Evolutionary conservation across 2,797 vertebrate species (phyloP), one percentile per base, ranked within the genome.

Genomic region (Tauraco hartlaubi): DNA sequence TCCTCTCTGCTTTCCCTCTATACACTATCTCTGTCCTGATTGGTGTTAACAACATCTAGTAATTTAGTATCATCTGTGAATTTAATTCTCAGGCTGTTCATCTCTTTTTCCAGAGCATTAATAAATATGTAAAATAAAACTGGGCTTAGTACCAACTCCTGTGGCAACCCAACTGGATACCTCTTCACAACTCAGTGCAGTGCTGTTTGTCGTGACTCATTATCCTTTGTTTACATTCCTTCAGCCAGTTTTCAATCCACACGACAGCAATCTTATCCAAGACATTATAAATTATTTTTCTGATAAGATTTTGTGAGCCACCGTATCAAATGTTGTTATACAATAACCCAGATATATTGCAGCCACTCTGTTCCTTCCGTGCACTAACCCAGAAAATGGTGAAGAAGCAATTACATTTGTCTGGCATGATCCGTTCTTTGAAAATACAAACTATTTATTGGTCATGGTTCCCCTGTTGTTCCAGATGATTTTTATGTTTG

Each of bases 51-150:
- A 63, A 6, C 23, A 73, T 44, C 62, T 51, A 90, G 37, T 77
- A 80, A 90, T 83, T 77, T 64, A 85, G 26, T 56, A 73, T 68
- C 69, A 79, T 76, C 59, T 67, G 37, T 67, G 2, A 94, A 76
- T 84, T 92, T 93, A 78, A 74, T 79, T 93, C 71, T 93, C 80
- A 67, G 88, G 52, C 87, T 71, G n/a, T 54, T 94, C 51, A 26
- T 71, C 44, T 84, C 55, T 76, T 95, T 96, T 94, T 92, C 71
- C 83, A 87, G 83, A 81, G 63, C 59, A 71, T 90, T 95, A 90
- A 90, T 68, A 94, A 94, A 91, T 69, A 81, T 43, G 20, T 90
- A 86, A 94, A 95, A 91, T 91, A 82, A 88, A 92, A 74, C 85
- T 49, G 46, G 66, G 59, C 55, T 94, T 88, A 76, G 46, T 55